Conservation (phyloP, 2,797 vertebrate species). For the Heteromormyrus szaboi region DNA sequence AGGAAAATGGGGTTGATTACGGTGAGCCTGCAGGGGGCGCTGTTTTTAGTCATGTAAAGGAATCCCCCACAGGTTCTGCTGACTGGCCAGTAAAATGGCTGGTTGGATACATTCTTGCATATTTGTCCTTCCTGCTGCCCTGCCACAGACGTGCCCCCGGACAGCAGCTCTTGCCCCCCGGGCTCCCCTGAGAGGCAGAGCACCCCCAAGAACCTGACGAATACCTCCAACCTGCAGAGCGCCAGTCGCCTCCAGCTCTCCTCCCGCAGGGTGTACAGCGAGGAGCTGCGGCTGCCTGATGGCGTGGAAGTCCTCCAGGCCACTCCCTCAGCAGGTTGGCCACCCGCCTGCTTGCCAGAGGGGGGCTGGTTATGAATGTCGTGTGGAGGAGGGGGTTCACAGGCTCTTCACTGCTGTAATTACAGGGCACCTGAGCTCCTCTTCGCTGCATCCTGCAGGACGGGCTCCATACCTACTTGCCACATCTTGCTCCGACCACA, state of each 20-base stretch:
- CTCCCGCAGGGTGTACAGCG: slow-evolving; percentile 79
- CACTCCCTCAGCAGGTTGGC: slow-evolving; percentile 88
- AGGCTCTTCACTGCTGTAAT: slow-evolving; percentile 30
- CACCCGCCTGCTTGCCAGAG: neutral
- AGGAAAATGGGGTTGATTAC: neutral
- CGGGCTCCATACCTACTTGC: slow-evolving; percentile 89
- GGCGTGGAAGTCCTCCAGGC: slow-evolving; percentile 83
- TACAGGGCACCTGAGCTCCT: slow-evolving; percentile 88
- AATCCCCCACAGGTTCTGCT: neutral
- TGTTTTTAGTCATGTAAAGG: neutral
- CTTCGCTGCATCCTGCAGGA: slow-evolving; percentile 84
- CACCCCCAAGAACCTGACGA: slow-evolving; percentile 59
- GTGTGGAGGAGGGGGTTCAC: neutral
- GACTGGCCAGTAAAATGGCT: neutral
- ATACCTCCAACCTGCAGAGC: slow-evolving; percentile 84
- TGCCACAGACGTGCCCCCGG: neutral
- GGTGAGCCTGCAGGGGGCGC: neutral
- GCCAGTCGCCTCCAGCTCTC: slow-evolving; percentile 80
- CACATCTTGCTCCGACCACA: slow-evolving; percentile 89
- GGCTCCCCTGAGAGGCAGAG: slow-evolving; percentile 33
- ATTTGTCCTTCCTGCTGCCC: neutral
- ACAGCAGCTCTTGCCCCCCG: slow-evolving; percentile 43
- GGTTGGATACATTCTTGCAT: neutral
- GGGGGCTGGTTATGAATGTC: neutral
- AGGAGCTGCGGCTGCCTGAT: slow-evolving; percentile 77